Base-by-base conservation (phyloP, 2,888 invertebrate genomes). In the Pinctada fucata region DNA sequence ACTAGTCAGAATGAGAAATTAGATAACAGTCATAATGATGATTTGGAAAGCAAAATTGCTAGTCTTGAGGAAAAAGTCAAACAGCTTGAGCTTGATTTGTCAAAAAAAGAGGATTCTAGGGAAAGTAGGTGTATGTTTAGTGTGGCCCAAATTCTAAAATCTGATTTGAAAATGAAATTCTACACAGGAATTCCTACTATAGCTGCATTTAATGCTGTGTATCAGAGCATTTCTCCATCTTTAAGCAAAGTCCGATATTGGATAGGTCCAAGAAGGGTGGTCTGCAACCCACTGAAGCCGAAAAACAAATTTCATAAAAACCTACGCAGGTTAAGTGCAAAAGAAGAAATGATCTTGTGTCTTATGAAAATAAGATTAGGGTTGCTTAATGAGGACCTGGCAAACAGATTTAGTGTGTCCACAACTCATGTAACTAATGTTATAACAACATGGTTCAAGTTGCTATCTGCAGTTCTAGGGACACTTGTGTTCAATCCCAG, bases 181-280 rank as follows among this genome's bases (percentile, higher is more conserved):
- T 68, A 47, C 16, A 68, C 75, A 45, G 75, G 75, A 50, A 10
- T 75, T 3, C 75, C 75, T 3, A 68, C 2, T 47, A 13, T 68
- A 8, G 58, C 31, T 10, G 50, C 69, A 68, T 75, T 75, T 58
- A 58, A 69, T 75, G 52, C 13, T 45, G 47, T 75, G 8, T 75
- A 13, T 68, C 8, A 75, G 10, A 52, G 45, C 16, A 58, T 75
- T 16, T 45, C 16, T n/a, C 68, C 58, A 49, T 5, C 49, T 13
- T 8, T 69, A 6, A 16, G 66, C n/a, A 75, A 75, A 51, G 48
- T 75, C 13, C 5, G 68, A 31, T 67, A 67, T 13, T 52, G 75
- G 75, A 75, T 66, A 31, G 75, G 75, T 48, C 75, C 47, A 69
- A n/a, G n/a, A n/a, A n/a, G n/a, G n/a, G n/a, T n/a, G n/a, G n/a